Conservation (phyloP, 2,797 vertebrate genomes). For the Melanotaenia maccullochi region DNA sequence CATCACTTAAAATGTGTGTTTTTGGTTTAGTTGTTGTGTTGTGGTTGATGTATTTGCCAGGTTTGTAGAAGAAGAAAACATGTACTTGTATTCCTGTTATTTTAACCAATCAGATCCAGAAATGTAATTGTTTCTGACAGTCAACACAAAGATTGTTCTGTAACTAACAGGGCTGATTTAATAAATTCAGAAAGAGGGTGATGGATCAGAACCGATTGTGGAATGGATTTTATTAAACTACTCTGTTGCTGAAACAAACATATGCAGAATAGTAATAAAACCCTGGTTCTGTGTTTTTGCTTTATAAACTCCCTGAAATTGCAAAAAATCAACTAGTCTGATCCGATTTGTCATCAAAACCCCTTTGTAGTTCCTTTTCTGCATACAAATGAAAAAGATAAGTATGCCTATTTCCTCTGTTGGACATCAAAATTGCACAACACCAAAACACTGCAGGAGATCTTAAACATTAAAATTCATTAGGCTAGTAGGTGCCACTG, state of each 20-base stretch:
- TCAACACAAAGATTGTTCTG: constrained; percentile 5
- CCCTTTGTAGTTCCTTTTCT: not conserved
- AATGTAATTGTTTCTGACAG: not conserved
- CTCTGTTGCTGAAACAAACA: not conserved
- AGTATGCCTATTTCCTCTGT: constrained; percentile 13
- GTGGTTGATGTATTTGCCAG: not conserved
- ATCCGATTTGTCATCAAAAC: not conserved
- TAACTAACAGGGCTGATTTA: constrained; percentile 5
- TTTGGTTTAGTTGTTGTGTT: not conserved
- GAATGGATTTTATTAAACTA: not conserved
- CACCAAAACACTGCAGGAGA: constrained; percentile 20
- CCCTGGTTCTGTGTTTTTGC: not conserved
- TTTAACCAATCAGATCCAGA: not conserved
- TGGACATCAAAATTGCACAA: constrained; percentile 6
- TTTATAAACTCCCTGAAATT: not conserved
- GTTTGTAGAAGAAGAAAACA: not conserved
- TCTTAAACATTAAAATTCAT: constrained; percentile 42
- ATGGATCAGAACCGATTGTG: not conserved
- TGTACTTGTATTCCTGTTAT: constrained; percentile 1
- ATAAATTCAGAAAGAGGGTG: not conserved
- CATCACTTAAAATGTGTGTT: not conserved
- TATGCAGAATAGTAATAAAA: not conserved
- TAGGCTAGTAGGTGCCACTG: constrained; percentile 8
- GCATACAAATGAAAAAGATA: constrained; percentile 3
- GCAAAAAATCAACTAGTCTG: not conserved